A percentile compares a stretch with the other conserved stretches of the same genome.
Conservation (phyloP, 2,113 vertebrate species). For the Haplochromis burtoni region DNA sequence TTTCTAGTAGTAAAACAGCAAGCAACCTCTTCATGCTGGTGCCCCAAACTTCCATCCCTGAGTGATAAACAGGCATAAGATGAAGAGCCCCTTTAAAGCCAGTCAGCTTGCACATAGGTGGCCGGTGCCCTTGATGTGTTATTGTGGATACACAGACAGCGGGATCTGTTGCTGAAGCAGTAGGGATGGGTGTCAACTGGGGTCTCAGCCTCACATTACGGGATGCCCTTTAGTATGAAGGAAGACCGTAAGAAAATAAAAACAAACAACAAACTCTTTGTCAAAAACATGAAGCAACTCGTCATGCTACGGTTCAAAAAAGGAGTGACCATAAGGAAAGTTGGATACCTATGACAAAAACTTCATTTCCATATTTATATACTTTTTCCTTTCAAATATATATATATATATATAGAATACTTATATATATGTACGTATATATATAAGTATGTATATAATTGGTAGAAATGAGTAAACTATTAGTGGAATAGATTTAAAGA, state of each 20-base stretch:
- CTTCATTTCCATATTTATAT: slow-evolving; percentile 75
- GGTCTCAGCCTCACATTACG: slow-evolving; percentile 60
- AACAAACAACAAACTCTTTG: slow-evolving; percentile 51
- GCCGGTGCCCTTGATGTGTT: neutral
- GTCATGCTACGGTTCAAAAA: slow-evolving; percentile 73
- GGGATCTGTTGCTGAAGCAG: slow-evolving; percentile 21
- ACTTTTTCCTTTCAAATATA: slow-evolving; percentile 68
- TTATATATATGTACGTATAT: slow-evolving; percentile 60
- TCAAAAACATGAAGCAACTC: slow-evolving; percentile 61
- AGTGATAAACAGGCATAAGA: slow-evolving; percentile 29
- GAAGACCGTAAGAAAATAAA: slow-evolving; percentile 70
- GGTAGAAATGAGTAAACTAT: slow-evolving; percentile 75
- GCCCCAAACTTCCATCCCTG: slow-evolving; percentile 46
- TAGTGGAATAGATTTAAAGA: slow-evolving; percentile 65
- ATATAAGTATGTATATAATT: slow-evolving; percentile 54
- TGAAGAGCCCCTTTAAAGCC: slow-evolving; percentile 3
- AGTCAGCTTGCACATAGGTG: neutral
- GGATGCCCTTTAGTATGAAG: slow-evolving; percentile 72
- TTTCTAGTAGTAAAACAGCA: neutral
- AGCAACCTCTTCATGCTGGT: slow-evolving; percentile 4
- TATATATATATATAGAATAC: slow-evolving; percentile 54
- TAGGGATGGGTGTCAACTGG: slow-evolving; percentile 44
- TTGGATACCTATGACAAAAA: slow-evolving; percentile 71
- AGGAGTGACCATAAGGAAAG: slow-evolving; percentile 60
- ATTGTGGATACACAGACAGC: neutral